phyloP scores from a whole-genome alignment of 2,888 invertebrate genomes.

The Callyntrura sp. region DNA sequence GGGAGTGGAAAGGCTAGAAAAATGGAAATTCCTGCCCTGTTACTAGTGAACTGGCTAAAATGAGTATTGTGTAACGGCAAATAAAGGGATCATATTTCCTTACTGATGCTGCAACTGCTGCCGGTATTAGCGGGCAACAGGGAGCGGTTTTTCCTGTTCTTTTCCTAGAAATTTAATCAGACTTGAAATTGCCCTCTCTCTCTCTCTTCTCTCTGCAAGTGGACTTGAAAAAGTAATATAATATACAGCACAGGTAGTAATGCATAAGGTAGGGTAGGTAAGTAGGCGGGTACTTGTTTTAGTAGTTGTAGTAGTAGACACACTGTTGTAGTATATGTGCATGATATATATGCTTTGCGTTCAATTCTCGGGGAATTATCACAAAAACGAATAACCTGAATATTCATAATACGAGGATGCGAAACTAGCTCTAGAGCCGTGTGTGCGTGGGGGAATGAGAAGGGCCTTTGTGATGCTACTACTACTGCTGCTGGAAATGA shows the following conservation, averaged over 20 bases:
- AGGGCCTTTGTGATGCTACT: too few species aligned
- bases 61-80: background rate
- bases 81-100: background rate
- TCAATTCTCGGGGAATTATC: background rate
- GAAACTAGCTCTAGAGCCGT: too few species aligned
- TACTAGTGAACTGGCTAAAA: background rate
- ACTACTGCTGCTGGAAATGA: constrained; percentile 19
- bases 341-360: background rate
- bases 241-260: background rate
- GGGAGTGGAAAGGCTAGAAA: background rate
- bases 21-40: constrained; percentile 27
- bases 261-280: background rate
- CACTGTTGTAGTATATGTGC: too few species aligned
- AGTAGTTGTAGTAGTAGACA: too few species aligned
- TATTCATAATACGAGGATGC: constrained; percentile 47
- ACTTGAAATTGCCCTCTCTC: constrained; percentile 19
- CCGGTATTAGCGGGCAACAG: constrained; percentile 20
- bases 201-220: constrained; percentile 29
- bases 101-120: background rate
- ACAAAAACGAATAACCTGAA: constrained; percentile 39
- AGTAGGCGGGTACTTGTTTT: too few species aligned
- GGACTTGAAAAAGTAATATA: background rate
- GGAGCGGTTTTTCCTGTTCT: constrained; percentile 18
- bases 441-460: too few species aligned
- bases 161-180: constrained; percentile 43